Conservation (phyloP, 1,140 invertebrate genomes). For the Bombus superbus region DNA sequence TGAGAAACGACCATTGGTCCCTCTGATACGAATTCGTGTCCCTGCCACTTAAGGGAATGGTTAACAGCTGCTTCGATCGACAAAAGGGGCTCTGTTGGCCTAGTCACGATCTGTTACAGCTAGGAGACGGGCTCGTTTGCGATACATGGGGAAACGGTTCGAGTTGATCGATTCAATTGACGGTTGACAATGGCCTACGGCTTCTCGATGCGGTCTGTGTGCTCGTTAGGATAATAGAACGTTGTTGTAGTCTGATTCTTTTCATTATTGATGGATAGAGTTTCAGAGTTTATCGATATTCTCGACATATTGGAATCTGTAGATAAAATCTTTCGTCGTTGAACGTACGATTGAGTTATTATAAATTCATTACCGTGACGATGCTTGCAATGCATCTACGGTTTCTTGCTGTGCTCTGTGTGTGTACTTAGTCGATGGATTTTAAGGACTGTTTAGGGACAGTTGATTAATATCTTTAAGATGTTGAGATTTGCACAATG, state of each 20-base stretch:
- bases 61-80: neutral
- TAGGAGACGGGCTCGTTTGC: neutral
- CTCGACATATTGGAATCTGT: too few species aligned
- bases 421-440: too few species aligned
- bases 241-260: neutral
- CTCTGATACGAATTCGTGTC: conserved; percentile 8
- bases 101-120: neutral
- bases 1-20: conserved; percentile 12
- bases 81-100: neutral
- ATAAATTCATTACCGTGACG: too few species aligned
- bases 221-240: neutral
- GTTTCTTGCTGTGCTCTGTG: too few species aligned
- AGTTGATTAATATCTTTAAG: too few species aligned
- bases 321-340: too few species aligned
- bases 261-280: neutral
- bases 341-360: too few species aligned
- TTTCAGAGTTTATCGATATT: too few species aligned
- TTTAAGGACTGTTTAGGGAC: too few species aligned
- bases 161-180: neutral
- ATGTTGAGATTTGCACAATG: too few species aligned
- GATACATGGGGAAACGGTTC: neutral
- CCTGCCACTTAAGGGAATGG: neutral
- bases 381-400: too few species aligned
- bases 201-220: too few species aligned
- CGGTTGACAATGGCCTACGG: neutral